These are phyloP conservation scores for Sciurus niger DNA, from an alignment of 2,113 vertebrate species.

Conservation along the genomic window DNA sequence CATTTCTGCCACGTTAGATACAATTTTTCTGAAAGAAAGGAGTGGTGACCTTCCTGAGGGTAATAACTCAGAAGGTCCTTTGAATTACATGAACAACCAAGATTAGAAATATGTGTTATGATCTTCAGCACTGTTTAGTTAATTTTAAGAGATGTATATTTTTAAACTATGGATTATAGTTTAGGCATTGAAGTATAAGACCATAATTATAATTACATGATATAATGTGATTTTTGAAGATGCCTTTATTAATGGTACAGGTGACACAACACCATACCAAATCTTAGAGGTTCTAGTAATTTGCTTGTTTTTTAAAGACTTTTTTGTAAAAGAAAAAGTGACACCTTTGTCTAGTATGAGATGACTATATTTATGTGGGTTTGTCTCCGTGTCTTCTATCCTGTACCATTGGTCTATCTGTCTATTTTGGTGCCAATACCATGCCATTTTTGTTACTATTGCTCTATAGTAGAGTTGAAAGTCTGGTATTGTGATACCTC, in stretches of 20 bases:
- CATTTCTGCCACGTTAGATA: constrained; percentile 62
- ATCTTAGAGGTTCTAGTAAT: constrained; percentile 33
- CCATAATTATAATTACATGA: constrained; percentile 56
- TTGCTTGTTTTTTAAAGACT: constrained; percentile 49
- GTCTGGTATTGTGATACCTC: too few species aligned
- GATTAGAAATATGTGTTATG: constrained; percentile 68
- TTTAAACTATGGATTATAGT: neutral
- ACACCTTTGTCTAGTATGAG: too few species aligned
- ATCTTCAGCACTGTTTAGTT: constrained; percentile 20
- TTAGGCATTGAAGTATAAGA: neutral
- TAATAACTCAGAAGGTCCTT: constrained; percentile 64
- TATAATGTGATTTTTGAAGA: constrained; percentile 56
- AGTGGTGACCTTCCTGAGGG: constrained; percentile 25
- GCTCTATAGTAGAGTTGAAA: too few species aligned
- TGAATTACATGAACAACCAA: constrained; percentile 40
- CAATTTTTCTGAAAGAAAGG: constrained; percentile 77
- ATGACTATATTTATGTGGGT: too few species aligned
- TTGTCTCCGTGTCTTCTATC: too few species aligned
- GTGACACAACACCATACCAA: constrained; percentile 65
- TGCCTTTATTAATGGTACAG: constrained; percentile 68
- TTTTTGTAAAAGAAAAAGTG: neutral
- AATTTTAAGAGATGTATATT: neutral
- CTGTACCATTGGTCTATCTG: too few species aligned
- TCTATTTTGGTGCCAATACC: too few species aligned
- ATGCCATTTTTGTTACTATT: too few species aligned